Base-by-base conservation (phyloP, 2,797 vertebrate genomes). In the Acropternis orthonyx region DNA sequence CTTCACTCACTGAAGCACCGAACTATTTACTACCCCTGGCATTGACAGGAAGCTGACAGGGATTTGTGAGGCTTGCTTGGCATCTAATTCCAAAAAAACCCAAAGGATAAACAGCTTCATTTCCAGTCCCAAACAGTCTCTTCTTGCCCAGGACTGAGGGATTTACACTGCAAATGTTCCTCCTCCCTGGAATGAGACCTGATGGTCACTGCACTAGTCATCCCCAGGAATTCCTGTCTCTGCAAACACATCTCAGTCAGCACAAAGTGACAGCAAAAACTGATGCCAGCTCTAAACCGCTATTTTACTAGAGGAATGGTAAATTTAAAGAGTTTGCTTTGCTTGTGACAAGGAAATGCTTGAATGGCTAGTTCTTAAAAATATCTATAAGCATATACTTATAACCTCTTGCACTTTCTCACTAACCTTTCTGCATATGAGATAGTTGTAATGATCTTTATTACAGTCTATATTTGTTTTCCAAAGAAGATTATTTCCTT, bases 241-340 rank as follows among this genome's bases (percentile, higher is more conserved):
- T 22, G 63, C 81, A 69, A 68, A 28, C 39, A 0, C 1, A 0
- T 7, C 88, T 37, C 88, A 97, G 65, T 94, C 94, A 95, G 96
- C 94, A 92, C 0, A 9, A 75, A 80, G 75, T 54, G 83, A 79
- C 89, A 85, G 80, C 8, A 69, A 49, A 46, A 85, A 3, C 44
- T 10, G 48, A 39, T 21, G 77, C 85, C 80, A 65, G 59, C 43
- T 52, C 85, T 11, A 23, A 92, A 23, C 6, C 26, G 24, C 39
- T 30, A 1, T 32, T 78, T 88, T 28, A 63, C 51, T 43, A 27
- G 14, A 96, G 77, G 43, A 91, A 91, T 39, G 59, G 24, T 74
- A 52, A 83, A 81, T 56, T 36, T 78, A 52, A 80, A 48, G 51
- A 77, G 43, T 36, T 90, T 81, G 32, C 24, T 93, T 90, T 59